Conservation (phyloP, 2,888 invertebrate genomes). For the Nomada ruficornis region DNA sequence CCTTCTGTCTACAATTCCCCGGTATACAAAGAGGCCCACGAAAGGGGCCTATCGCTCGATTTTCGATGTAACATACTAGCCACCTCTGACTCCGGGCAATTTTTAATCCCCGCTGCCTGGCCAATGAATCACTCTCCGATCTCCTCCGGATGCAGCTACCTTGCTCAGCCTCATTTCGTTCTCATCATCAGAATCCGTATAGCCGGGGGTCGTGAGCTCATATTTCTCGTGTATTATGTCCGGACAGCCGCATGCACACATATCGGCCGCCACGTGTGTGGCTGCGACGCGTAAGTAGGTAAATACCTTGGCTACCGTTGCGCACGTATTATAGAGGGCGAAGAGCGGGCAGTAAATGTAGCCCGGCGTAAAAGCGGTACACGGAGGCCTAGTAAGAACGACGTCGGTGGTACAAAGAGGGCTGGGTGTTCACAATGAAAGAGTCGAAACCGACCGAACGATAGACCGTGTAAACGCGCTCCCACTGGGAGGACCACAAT, state of each 20-base stretch:
- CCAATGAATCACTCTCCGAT: conserved; percentile 63
- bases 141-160: conserved; percentile 61
- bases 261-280: conserved; percentile 62
- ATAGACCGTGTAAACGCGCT: conserved; percentile 65
- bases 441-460: conserved; percentile 20
- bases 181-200: conserved; percentile 71
- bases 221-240: conserved; percentile 78
- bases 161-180: conserved; percentile 69
- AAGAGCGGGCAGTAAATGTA: conserved; percentile 21
- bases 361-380: conserved; percentile 43
- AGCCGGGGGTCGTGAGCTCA: conserved; percentile 78
- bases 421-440: conserved; percentile 25
- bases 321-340: conserved; percentile 36
- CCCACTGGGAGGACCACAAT: conserved; percentile 76
- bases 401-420: conserved; percentile 53
- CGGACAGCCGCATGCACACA: conserved; percentile 69
- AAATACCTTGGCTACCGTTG: conserved; percentile 66
- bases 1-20: conserved; percentile 6
- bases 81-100: conserved; percentile 60
- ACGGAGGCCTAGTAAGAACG: conserved; percentile 38
- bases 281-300: conserved; percentile 67
- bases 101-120: conserved; percentile 55
- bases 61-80: conserved; percentile 55
- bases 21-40: conserved; percentile 16
- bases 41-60: conserved; percentile 47